These are phyloP conservation scores for Scaptomyza polygonia DNA, from an alignment of 2,888 invertebrate species.

Conservation along the genomic window DNA sequence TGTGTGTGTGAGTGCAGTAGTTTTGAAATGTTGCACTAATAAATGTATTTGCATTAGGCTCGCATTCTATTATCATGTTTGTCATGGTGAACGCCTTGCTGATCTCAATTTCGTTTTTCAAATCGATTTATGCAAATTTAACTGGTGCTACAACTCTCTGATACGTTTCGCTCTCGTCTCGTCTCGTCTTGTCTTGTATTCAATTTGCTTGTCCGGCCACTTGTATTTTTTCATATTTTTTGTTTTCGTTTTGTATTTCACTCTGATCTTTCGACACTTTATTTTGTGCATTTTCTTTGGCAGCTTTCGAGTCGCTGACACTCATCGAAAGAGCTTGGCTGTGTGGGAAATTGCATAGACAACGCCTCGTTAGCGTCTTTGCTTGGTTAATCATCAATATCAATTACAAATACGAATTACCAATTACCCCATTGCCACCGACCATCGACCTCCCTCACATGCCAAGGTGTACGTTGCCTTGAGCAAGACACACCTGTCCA, in stretches of 20 bases:
- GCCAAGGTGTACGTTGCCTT: constrained; percentile 36
- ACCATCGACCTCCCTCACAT: constrained; percentile 44
- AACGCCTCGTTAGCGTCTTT: constrained; percentile 14
- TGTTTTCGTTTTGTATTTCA: constrained; percentile 1
- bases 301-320: constrained; percentile 22
- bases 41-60: constrained; percentile 43
- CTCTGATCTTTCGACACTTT: constrained; percentile 46
- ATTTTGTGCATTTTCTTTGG: constrained; percentile 5
- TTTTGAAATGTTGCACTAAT: constrained; percentile 10
- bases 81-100: constrained; percentile 30
- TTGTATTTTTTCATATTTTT: constrained; percentile 22
- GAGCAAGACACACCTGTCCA: constrained; percentile 48
- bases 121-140: constrained; percentile 74
- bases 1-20: neutral
- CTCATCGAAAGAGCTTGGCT: constrained; percentile 18
- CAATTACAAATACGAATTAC: constrained; percentile 28
- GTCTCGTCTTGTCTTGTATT: constrained; percentile 13
- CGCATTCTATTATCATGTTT: constrained; percentile 12
- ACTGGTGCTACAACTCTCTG: constrained; percentile 28
- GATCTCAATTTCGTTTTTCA: constrained; percentile 60
- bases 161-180: constrained; percentile 6
- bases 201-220: constrained; percentile 25
- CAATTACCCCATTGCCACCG: constrained; percentile 12
- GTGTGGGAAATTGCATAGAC: constrained; percentile 18
- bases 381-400: constrained; percentile 21